phyloP scores from a whole-genome alignment of 30 jellyfish, hydroid and myxozoan genomes.

The Nemopilema nomurai region DNA sequence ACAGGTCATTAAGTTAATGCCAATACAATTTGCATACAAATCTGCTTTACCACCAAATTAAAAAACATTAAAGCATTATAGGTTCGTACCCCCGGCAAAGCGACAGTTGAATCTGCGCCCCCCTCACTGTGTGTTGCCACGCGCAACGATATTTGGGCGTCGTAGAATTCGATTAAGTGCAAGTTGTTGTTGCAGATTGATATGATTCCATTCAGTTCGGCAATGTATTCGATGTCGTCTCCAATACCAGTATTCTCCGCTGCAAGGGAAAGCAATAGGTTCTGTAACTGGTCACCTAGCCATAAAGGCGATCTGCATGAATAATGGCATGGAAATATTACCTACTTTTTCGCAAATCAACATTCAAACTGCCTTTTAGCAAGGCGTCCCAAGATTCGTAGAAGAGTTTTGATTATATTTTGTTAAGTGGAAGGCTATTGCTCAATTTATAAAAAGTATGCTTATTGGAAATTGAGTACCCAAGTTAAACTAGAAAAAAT shows the following conservation, averaged over 20 bases:
- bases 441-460: too few relatives aligned
- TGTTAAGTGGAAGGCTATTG: too few relatives aligned
- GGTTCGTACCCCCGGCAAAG: neutral
- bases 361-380: neutral
- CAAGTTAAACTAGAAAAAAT: too few relatives aligned
- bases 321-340: too few relatives aligned
- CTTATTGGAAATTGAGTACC: too few relatives aligned
- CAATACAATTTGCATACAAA: too few relatives aligned
- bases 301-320: neutral
- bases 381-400: neutral
- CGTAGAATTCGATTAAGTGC: slow-evolving; percentile 15
- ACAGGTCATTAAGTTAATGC: too few relatives aligned
- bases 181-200: slow-evolving; percentile 3
- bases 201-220: slow-evolving; percentile 40
- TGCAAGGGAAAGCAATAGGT: neutral
- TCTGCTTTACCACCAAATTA: neutral
- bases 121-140: neutral
- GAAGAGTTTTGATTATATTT: too few relatives aligned
- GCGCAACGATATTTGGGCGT: neutral
- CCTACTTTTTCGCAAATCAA: neutral
- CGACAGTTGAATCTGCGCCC: neutral
- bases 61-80: neutral
- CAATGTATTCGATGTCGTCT: slow-evolving; percentile 32
- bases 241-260: slow-evolving; percentile 26
- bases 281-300: neutral